phyloP scores from a whole-genome alignment of 2,888 invertebrate species.

The Megalurothrips usitatus region DNA sequence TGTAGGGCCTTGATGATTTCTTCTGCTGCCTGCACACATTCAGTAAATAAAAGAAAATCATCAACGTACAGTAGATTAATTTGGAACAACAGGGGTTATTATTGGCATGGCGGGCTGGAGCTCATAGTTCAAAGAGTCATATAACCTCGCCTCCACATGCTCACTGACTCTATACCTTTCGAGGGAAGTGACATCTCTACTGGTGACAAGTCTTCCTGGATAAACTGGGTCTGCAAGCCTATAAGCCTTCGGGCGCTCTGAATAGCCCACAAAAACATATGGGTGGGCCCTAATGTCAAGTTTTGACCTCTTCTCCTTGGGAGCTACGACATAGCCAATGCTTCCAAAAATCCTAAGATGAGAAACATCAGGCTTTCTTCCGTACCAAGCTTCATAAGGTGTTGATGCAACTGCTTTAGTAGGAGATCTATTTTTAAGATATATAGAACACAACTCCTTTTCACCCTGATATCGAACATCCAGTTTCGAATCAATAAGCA shows the following conservation, averaged over 20 bases:
- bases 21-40: too few species aligned
- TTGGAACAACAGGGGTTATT: too few species aligned
- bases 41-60: too few species aligned
- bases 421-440: conserved; percentile 29
- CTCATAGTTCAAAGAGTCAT: neutral
- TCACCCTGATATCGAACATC: conserved; percentile 31
- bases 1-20: too few species aligned
- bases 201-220: conserved; percentile 12
- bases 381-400: conserved; percentile 35
- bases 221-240: conserved; percentile 18
- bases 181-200: neutral
- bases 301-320: conserved; percentile 31
- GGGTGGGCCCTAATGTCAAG: conserved; percentile 33
- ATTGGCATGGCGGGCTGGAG: neutral
- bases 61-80: neutral
- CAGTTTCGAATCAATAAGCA: conserved; percentile 30
- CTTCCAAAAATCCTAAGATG: conserved; percentile 34
- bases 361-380: conserved; percentile 33
- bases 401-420: conserved; percentile 30
- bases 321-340: conserved; percentile 32
- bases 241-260: conserved; percentile 27
- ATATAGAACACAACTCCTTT: conserved; percentile 31
- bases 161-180: neutral
- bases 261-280: conserved; percentile 30
- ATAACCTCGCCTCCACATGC: too few species aligned